phyloP scores from a whole-genome alignment of 2,113 vertebrate species.

The Taxidea taxus region DNA sequence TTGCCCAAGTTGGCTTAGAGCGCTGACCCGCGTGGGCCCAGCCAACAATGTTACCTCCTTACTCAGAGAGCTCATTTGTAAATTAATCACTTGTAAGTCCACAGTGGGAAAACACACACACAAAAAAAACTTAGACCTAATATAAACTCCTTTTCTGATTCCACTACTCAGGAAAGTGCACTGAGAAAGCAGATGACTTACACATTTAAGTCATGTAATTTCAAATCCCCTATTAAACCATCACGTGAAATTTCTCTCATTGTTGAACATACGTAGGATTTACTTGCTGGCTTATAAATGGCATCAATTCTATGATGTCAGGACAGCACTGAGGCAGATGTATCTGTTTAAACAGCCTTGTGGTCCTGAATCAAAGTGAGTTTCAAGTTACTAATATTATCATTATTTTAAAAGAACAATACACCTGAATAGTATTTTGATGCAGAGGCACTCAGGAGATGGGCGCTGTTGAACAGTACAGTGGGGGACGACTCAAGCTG shows the following conservation, averaged over 20 bases:
- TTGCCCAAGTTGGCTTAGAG: not conserved
- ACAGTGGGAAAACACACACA: not conserved
- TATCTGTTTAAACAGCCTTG: not conserved
- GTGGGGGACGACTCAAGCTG: not conserved
- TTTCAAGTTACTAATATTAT: not conserved
- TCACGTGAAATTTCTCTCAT: not conserved
- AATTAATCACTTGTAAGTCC: conserved; percentile 20
- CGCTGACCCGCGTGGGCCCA: not conserved
- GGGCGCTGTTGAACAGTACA: not conserved
- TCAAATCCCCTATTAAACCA: not conserved
- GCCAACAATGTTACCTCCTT: not conserved
- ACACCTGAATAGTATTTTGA: not conserved
- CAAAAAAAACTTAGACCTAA: not conserved
- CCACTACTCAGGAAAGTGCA: not conserved
- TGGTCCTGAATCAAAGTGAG: not conserved
- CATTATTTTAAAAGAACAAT: not conserved
- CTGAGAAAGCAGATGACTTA: not conserved
- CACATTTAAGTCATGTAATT: not conserved
- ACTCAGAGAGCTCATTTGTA: not conserved
- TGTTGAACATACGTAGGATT: not conserved
- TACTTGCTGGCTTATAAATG: not conserved
- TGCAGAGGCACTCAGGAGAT: no score
- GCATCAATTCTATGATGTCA: not conserved
- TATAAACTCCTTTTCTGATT: not conserved
- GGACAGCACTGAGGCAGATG: not conserved